These are phyloP conservation scores for Phrynocephalus versicolor DNA, from an alignment of 2,113 vertebrate genomes.

Conservation along the genomic window DNA sequence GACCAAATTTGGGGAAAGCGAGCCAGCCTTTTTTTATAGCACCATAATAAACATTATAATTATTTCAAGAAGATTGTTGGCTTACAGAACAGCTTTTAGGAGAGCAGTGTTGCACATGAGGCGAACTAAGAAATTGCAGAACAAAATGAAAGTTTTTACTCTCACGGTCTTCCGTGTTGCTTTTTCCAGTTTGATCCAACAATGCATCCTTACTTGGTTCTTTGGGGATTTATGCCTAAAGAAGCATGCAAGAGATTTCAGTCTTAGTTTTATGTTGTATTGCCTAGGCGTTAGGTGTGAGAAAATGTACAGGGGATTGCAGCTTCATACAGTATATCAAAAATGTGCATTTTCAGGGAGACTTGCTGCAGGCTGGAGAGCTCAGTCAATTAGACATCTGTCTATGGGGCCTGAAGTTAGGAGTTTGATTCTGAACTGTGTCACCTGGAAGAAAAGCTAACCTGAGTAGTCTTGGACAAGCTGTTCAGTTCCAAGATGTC, in stretches of 20 bases:
- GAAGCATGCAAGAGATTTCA: background rate
- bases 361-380: no score
- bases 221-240: background rate
- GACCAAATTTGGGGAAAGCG: no score
- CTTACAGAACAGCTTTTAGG: slow-evolving; percentile 9
- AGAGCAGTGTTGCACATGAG: background rate
- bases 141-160: background rate
- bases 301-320: no score
- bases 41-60: background rate
- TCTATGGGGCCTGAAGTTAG: no score
- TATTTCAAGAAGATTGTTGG: slow-evolving; percentile 8
- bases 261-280: background rate
- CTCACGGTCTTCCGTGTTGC: slow-evolving; percentile 4
- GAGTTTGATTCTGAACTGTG: no score
- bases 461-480: no score
- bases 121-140: background rate
- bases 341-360: no score
- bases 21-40: background rate
- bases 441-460: no score
- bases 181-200: slow-evolving; percentile 7
- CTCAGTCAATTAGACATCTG: no score
- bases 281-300: background rate
- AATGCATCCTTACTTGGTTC: background rate
- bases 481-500: no score
- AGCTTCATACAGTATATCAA: no score